Evolutionary conservation across 1,140 invertebrate species (phyloP).

Genomic region (Microplitis demolitor): DNA sequence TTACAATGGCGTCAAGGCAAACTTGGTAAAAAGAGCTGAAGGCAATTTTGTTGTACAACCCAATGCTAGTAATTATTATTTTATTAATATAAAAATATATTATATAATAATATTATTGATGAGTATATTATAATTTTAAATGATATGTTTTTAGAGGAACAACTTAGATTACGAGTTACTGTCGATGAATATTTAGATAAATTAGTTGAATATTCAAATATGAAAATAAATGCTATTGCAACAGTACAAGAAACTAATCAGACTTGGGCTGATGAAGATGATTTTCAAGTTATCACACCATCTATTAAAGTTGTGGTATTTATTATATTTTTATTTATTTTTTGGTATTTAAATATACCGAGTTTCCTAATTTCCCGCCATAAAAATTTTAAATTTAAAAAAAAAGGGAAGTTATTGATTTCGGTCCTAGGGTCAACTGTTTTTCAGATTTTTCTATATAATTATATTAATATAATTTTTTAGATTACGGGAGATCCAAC

Average conservation of each 20-base stretch:
- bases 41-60: slow-evolving; percentile 68
- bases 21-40: slow-evolving; percentile 71
- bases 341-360: not conserved
- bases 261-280: slow-evolving; percentile 76
- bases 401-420: no score
- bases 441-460: not conserved
- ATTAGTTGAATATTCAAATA: slow-evolving; percentile 75
- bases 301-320: slow-evolving; percentile 68
- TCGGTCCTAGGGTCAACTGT: no score
- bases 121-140: no score
- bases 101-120: not conserved
- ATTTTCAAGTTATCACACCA: slow-evolving; percentile 75
- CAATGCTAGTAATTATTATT: slow-evolving; percentile 60
- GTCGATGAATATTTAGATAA: slow-evolving; percentile 73
- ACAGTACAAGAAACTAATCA: slow-evolving; percentile 75
- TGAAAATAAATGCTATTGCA: slow-evolving; percentile 74
- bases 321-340: not conserved
- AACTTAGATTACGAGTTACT: slow-evolving; percentile 65
- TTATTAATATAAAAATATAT: not conserved
- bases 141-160: slow-evolving; percentile 48
- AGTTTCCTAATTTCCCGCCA: no score
- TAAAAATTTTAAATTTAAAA: no score
- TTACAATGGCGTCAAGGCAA: slow-evolving; percentile 76
- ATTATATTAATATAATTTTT: slow-evolving; percentile 23
- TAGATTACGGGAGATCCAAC: slow-evolving; percentile 66